Evolutionary conservation across 1,140 invertebrate genomes (phyloP), one percentile per base, ranked within the genome.

Genomic region (Drosophila auraria): DNA sequence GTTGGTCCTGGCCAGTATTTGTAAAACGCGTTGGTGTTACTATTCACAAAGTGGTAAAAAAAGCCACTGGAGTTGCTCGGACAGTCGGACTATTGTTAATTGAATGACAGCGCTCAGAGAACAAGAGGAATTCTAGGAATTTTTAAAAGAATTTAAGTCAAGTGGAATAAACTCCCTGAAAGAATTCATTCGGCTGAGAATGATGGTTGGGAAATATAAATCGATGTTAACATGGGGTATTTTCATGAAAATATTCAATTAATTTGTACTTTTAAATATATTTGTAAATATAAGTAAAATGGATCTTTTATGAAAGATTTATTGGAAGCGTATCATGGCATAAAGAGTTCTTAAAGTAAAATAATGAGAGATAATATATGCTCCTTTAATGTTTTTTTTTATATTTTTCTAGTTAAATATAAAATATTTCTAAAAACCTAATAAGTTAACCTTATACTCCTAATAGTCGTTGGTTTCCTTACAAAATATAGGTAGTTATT

Each of bases 61-160:
- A 57, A 38, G 9, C 15, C 51, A 53, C 14, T 33, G 15, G 12
- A 44, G 47, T 45, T 47, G n/a, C 36, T 36, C 20, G 5, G 12
- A 51, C 33, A 42, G 11, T 3, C 17, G 17, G 25, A 33, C 25
- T 9, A 63, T 30, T 9, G 23, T 23, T 64, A 42, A 64, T 45
- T 64, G 59, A 69, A 51, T 54, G 42, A 30, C 9, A 9, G 23
- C 27, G 38, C 47, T 6, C 11, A 20, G 9, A n/a, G 15, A 2
- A 54, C 12, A 3, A 0, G 7, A 17, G 33, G 1, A 33, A 25
- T 56, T n/a, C 7, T 17, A 20, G 44, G 27, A 9, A 45, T 38
- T 45, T 70, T 42, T 14, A 40, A 40, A 14, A 36, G 15, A 36
- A 53, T 33, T 49, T 5, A 50, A 64, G 23, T 69, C 14, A 60